These are phyloP conservation scores for Druon quercuslanigerum DNA, from an alignment of 1,140 invertebrate species.

Conservation along the genomic window DNA sequence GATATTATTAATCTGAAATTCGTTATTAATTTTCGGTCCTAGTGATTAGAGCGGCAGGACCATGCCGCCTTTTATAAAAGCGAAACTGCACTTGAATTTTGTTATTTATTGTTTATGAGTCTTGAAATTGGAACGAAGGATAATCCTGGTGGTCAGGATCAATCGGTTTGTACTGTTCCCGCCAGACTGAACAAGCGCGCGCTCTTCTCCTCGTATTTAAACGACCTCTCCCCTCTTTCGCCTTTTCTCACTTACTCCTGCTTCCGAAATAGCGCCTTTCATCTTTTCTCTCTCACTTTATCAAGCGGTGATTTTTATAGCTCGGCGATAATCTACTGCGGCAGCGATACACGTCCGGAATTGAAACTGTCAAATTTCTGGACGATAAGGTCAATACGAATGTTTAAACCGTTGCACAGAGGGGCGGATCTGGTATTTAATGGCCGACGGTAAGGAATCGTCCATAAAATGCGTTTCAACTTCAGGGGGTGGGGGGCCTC, in stretches of 20 bases:
- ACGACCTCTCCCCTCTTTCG: slow-evolving; percentile 60
- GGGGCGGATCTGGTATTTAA: no score
- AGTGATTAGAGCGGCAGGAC: neutral
- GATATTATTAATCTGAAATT: neutral
- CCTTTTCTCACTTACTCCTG: slow-evolving; percentile 55
- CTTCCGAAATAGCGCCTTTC: slow-evolving; percentile 33
- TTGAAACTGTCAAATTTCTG: no score
- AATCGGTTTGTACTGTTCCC: slow-evolving; percentile 69
- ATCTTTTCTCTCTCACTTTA: neutral
- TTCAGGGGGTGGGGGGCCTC: no score
- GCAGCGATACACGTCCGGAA: no score
- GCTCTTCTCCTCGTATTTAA: slow-evolving; percentile 72
- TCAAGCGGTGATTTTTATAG: neutral
- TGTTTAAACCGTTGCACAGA: no score
- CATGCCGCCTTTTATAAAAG: neutral
- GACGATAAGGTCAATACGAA: no score
- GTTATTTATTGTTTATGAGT: neutral
- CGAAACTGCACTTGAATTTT: neutral
- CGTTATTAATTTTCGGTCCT: neutral
- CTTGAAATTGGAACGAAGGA: neutral
- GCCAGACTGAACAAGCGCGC: slow-evolving; percentile 73
- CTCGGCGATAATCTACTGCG: neutral
- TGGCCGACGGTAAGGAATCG: no score
- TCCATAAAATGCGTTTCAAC: no score
- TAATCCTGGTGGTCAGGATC: slow-evolving; percentile 50